Conservation (phyloP, 1,140 invertebrate species). For the Phocides pigmalion region DNA sequence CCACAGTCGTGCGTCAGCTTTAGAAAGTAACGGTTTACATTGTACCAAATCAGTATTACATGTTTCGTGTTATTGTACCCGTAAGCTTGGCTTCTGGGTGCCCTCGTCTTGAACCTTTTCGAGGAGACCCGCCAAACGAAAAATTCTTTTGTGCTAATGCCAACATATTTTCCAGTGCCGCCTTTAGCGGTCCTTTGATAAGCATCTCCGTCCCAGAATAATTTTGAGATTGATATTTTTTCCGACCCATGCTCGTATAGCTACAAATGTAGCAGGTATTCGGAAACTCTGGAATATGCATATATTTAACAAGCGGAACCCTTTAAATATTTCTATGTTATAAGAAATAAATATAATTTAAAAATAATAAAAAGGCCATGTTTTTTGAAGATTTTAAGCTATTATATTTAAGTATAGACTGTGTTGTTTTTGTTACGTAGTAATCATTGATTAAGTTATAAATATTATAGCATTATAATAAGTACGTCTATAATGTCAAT, state of each 20-base stretch:
- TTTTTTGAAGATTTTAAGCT: background rate
- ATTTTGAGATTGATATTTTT: constrained; percentile 48
- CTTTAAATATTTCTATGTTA: background rate
- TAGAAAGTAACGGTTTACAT: constrained; percentile 17
- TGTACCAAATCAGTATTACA: constrained; percentile 31
- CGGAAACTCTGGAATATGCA: constrained; percentile 10
- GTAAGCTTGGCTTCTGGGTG: constrained; percentile 26
- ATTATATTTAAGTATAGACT: too few species aligned
- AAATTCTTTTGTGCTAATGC: constrained; percentile 56
- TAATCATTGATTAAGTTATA: too few species aligned
- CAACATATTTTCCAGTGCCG: constrained; percentile 47
- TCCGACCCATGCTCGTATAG: constrained; percentile 23
- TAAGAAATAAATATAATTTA: too few species aligned
- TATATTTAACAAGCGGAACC: constrained; percentile 7
- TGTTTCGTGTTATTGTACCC: constrained; percentile 27
- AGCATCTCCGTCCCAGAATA: constrained; percentile 46
- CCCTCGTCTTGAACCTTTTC: constrained; percentile 51
- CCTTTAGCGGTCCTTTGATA: constrained; percentile 50
- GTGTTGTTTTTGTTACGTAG: too few species aligned
- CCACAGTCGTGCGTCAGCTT: constrained; percentile 3
- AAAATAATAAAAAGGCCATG: background rate
- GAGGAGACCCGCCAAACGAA: constrained; percentile 43
- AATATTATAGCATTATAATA: too few species aligned
- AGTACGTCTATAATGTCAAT: too few species aligned
- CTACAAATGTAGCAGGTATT: constrained; percentile 28